phyloP scores from a whole-genome alignment of 2,797 vertebrate genomes.

The Micrastur ruficollis region DNA sequence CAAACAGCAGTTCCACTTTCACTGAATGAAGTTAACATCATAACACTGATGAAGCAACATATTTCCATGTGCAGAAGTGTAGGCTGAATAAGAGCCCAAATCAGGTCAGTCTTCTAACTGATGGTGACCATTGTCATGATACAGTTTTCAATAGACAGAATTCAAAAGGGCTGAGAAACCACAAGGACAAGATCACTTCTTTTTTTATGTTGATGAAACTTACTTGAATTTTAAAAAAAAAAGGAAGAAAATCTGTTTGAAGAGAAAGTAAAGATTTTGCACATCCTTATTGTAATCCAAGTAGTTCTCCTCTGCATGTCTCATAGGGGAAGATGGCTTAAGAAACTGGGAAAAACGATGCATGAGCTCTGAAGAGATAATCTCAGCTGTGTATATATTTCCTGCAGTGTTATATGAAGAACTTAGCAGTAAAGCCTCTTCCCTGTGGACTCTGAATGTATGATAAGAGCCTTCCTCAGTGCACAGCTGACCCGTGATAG shows the following conservation, averaged over 20 bases:
- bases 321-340: neutral
- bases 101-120: neutral
- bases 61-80: neutral
- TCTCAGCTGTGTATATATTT: neutral
- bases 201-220: neutral
- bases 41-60: neutral
- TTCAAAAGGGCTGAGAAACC: neutral
- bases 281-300: neutral
- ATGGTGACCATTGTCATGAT: accelerated
- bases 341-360: neutral
- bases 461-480: neutral
- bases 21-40: neutral
- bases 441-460: neutral
- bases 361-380: neutral
- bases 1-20: neutral
- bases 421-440: neutral
- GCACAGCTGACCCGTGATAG: neutral
- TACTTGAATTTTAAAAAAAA: neutral
- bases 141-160: neutral
- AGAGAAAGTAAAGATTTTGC: neutral
- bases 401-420: neutral
- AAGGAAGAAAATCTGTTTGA: neutral
- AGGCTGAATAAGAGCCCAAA: neutral
- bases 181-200: neutral
- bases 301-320: neutral